These are phyloP conservation scores for Parnassius smintheus DNA, from an alignment of 2,888 invertebrate species.

Conservation along the genomic window DNA sequence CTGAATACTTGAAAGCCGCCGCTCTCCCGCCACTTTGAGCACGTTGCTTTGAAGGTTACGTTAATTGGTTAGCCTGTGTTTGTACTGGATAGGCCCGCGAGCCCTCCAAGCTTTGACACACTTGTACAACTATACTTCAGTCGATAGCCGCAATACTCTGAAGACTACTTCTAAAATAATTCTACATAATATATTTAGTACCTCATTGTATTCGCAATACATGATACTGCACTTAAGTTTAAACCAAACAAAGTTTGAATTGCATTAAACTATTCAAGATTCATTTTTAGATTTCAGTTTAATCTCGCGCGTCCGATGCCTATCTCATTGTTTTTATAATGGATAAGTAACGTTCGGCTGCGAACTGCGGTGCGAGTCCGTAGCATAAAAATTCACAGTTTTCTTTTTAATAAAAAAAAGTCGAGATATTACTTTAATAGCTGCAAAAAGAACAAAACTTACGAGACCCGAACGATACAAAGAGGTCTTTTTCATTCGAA, in stretches of 20 bases:
- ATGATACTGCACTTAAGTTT: constrained; percentile 69
- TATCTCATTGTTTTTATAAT: constrained; percentile 72
- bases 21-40: constrained; percentile 52
- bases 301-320: constrained; percentile 61
- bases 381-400: constrained; percentile 65
- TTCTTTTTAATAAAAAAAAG: constrained; percentile 57
- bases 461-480: constrained; percentile 56
- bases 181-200: constrained; percentile 32
- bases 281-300: constrained; percentile 60
- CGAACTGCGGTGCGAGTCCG: constrained; percentile 58
- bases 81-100: constrained; percentile 41
- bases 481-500: constrained; percentile 54
- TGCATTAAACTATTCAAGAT: constrained; percentile 55
- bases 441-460: constrained; percentile 61
- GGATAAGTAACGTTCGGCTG: constrained; percentile 63
- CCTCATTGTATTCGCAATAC: constrained; percentile 55
- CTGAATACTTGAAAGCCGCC: constrained; percentile 59
- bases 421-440: constrained; percentile 67
- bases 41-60: constrained; percentile 59
- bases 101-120: constrained; percentile 30
- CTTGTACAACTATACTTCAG: constrained; percentile 24
- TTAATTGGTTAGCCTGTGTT: constrained; percentile 66
- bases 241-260: constrained; percentile 55
- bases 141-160: constrained; percentile 19
- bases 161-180: constrained; percentile 29